A percentile compares a stretch with the other conserved stretches of the same genome.
Evolutionary conservation across 2,888 invertebrate species (phyloP).

Genomic region (Erebia aethiops): DNA sequence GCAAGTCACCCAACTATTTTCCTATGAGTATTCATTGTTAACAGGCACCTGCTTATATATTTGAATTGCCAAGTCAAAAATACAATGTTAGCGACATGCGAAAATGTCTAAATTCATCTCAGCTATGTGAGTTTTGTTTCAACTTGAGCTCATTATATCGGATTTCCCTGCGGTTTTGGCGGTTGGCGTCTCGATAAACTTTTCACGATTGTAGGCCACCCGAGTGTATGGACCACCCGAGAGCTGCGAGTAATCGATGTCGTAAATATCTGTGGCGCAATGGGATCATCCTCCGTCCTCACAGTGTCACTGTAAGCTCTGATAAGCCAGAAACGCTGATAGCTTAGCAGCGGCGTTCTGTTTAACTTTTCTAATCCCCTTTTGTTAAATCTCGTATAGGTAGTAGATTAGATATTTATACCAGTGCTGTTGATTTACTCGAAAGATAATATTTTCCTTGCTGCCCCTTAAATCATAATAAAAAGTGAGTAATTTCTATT

Average conservation of each 20-base stretch:
- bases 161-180: constrained; percentile 61
- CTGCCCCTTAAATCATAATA: too few relatives aligned
- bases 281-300: constrained; percentile 57
- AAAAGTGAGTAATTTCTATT: too few relatives aligned
- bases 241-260: constrained; percentile 58
- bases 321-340: constrained; percentile 61
- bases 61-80: constrained; percentile 42
- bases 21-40: constrained; percentile 41
- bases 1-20: constrained; percentile 43
- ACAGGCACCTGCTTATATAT: constrained; percentile 39
- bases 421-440: constrained; percentile 2
- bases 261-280: constrained; percentile 75
- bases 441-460: neutral
- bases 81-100: constrained; percentile 42
- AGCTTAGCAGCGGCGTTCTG: constrained; percentile 50
- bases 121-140: constrained; percentile 45
- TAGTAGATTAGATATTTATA: neutral
- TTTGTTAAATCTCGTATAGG: constrained; percentile 9
- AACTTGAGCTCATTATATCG: constrained; percentile 54
- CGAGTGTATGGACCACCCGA: constrained; percentile 68
- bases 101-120: constrained; percentile 50
- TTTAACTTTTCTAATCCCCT: constrained; percentile 58
- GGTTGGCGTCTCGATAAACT: constrained; percentile 68
- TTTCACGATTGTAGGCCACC: constrained; percentile 58
- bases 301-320: constrained; percentile 56